These are phyloP conservation scores for Popillia japonica DNA, from an alignment of 1,140 invertebrate species.

Conservation along the genomic window DNA sequence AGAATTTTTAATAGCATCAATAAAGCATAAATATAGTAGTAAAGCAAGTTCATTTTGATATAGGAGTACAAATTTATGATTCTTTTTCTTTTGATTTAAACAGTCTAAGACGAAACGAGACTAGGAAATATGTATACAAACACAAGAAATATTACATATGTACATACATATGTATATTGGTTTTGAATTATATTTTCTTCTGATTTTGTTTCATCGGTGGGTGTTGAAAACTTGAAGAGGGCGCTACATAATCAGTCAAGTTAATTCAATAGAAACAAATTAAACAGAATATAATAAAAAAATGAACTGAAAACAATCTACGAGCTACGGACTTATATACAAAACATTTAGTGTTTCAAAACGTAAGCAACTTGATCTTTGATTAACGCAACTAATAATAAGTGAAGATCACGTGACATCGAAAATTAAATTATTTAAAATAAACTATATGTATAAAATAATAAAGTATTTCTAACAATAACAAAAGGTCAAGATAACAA, in stretches of 20 bases:
- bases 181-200: not conserved
- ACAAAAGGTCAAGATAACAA: not conserved
- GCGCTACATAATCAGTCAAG: not conserved
- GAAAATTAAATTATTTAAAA: not conserved
- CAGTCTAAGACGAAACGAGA: too few species aligned
- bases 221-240: constrained; percentile 15
- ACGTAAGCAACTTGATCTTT: not conserved
- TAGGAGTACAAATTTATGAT: too few species aligned
- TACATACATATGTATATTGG: too few species aligned
- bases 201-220: not conserved
- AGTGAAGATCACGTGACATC: constrained; percentile 17
- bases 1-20: too few species aligned
- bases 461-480: not conserved
- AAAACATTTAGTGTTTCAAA: not conserved
- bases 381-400: not conserved
- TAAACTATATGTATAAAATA: constrained; percentile 20
- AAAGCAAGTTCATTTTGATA: too few species aligned
- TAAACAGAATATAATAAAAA: not conserved
- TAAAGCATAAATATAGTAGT: too few species aligned
- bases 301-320: constrained; percentile 9
- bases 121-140: too few species aligned
- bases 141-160: too few species aligned
- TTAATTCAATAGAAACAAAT: not conserved
- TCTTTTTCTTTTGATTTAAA: too few species aligned
- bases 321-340: not conserved